Base-by-base conservation (phyloP, 2,888 invertebrate genomes). In the Ditula angustiorana region DNA sequence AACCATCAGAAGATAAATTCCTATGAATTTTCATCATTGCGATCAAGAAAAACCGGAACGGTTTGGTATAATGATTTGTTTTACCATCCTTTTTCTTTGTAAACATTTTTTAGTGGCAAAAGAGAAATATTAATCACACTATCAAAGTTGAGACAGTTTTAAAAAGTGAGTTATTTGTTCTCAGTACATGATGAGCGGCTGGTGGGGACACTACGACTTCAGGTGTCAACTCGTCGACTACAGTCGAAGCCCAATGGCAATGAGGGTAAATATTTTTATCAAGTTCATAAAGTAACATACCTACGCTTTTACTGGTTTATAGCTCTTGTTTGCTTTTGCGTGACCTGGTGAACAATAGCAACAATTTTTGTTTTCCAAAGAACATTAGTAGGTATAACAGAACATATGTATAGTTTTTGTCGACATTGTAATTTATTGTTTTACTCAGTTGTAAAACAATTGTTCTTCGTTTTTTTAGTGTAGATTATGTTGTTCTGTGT, bases 191-290 rank as follows among this genome's bases (percentile, higher is more conserved):
- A 93, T 91, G 85, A 92, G 95, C 72, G 98, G 97, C 58, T 98
- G 97, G 97, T 95, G 96, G 90, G 95, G 95, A 70, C 95, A 96
- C 61, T 98, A 98, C 87, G 96, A 96, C 85, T 95, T 96, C 78
- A 95, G 94, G 67, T 98, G 98, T 87, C 97, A 98, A 88, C 96
- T 97, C n/a, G 97, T 98, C 49, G 98, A 98, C 86, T 97, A 97
- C 79, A 96, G 97, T 2, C 90, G 94, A 55, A 94, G 93, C 78
- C 96, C 96, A 1, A 86, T 94, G 79, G 97, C 97, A 10, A 84
- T 97, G 88, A 94, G 97, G 84, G 95, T 95, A 88, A 86, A 94
- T 88, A 67, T 47, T 23, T 35, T 4, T 33, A n/a, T n/a, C 8
- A 13, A 26, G 16, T 21, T 3, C n/a, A 26, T n/a, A 23, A n/a